Evolutionary conservation across 92 coral and sea anemone genomes (phyloP), one percentile per base, ranked within the genome.

Genomic region (Phenganax subtilis): DNA sequence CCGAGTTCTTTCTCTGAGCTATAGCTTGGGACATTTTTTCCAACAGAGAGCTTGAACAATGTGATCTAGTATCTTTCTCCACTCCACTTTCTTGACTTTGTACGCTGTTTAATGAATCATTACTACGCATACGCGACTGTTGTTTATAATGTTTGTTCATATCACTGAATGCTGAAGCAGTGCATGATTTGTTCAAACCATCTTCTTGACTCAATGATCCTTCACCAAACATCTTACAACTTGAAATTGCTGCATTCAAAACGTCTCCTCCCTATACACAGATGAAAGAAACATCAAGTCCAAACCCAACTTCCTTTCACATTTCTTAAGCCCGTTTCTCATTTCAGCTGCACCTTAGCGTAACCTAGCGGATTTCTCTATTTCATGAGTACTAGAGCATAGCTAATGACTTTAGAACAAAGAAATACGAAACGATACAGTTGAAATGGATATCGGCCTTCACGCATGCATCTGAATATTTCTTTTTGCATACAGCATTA

Each of bases 11-110:
- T n/a, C 83, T 63, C 25, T 29, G 63, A 0, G 83, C 74, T 16
- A 79, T 79, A 1, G 83, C 83, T 54, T 63, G 59, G 8, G 83
- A 63, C 83, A 79, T 79, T 65, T 79, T 79, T 20, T 79, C 83
- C 61, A 79, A 79, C 74, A 79, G 65, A 17, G 72, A 79, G 31
- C 55, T 77, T 2, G 82, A 60, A 53, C 82, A 30, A 1, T 76
- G 81, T 16, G 83, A 79, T 63, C 74, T 63, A 29, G 58, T 56
- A 56, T 79, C 83, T 25, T 79, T 79, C 62, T 79, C 83, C 6
- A 79, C 83, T 9, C 83, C 83, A 64, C 83, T 79, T 65, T 79
- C 83, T 16, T 77, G 82, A 77, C 82, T 77, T 75, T 75, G 80
- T 54, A 60, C 67, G 51, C 81, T 76, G 83, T 53, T 79, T 52